phyloP scores from a whole-genome alignment of 2,888 invertebrate genomes.

The Pachymerium ferrugineum region DNA sequence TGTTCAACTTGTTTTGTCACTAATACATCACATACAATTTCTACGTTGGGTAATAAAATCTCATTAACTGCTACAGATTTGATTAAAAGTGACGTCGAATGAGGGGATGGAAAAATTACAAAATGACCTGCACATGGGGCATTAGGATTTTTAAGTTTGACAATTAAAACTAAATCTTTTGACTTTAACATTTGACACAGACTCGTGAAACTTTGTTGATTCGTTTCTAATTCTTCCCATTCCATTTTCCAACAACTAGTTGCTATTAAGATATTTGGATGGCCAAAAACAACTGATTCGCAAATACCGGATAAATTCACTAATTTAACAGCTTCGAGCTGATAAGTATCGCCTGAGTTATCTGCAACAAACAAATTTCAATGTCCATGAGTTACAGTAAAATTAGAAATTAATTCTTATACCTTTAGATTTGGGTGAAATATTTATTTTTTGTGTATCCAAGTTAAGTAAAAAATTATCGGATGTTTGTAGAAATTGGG shows the following conservation, averaged over 20 bases:
- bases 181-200: neutral
- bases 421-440: neutral
- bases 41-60: neutral
- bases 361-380: neutral
- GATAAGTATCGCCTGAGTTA: neutral
- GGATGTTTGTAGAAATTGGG: neutral
- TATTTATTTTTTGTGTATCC: neutral
- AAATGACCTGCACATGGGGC: slow-evolving; percentile 1
- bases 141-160: neutral
- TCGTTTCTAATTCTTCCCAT: slow-evolving; percentile 2
- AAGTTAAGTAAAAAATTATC: neutral
- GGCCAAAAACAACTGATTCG: slow-evolving; percentile 2
- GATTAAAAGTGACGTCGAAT: neutral
- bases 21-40: neutral
- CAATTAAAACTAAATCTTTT: neutral
- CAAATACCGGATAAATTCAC: neutral
- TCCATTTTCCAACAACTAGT: slow-evolving; percentile 29
- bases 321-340: neutral
- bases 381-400: neutral
- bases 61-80: slow-evolving; percentile 16
- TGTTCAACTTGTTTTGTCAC: neutral
- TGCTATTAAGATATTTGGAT: neutral
- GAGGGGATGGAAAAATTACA: neutral
- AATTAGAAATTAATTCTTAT: neutral
- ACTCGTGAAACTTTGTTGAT: neutral